Conservation (phyloP, 2,888 invertebrate genomes). For the Trissoscelio sp. region DNA sequence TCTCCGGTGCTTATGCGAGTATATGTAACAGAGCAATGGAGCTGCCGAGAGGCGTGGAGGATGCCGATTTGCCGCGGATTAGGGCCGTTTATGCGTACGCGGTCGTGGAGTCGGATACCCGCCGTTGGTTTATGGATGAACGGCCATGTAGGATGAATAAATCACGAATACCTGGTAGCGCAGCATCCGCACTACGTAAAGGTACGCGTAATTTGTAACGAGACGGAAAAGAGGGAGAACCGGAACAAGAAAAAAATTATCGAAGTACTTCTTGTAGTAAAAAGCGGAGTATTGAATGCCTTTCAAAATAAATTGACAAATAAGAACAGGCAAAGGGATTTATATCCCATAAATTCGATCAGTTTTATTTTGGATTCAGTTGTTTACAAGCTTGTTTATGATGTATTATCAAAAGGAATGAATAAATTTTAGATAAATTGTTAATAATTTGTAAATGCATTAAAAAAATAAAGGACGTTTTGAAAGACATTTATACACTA, state of each 20-base stretch:
- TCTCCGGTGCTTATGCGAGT: slow-evolving; percentile 59
- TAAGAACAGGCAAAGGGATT: no score
- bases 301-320: background rate
- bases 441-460: no score
- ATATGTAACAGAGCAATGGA: slow-evolving; percentile 64
- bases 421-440: no score
- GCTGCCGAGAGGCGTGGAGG: slow-evolving; percentile 68
- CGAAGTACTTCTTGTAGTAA: no score
- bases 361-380: no score
- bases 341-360: no score
- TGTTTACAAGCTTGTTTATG: no score
- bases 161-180: slow-evolving; percentile 69
- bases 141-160: slow-evolving; percentile 73
- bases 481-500: no score
- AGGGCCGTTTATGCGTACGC: slow-evolving; percentile 70
- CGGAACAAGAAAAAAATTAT: slow-evolving; percentile 35
- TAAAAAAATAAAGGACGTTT: no score
- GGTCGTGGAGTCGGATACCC: slow-evolving; percentile 56
- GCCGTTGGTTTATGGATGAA: slow-evolving; percentile 73
- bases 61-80: slow-evolving; percentile 73
- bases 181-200: slow-evolving; percentile 65
- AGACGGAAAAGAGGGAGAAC: slow-evolving; percentile 34
- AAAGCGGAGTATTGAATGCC: background rate
- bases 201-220: slow-evolving; percentile 39
- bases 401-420: no score